phyloP scores from a whole-genome alignment of 2,797 vertebrate genomes.

The Epinephelus coioides region DNA sequence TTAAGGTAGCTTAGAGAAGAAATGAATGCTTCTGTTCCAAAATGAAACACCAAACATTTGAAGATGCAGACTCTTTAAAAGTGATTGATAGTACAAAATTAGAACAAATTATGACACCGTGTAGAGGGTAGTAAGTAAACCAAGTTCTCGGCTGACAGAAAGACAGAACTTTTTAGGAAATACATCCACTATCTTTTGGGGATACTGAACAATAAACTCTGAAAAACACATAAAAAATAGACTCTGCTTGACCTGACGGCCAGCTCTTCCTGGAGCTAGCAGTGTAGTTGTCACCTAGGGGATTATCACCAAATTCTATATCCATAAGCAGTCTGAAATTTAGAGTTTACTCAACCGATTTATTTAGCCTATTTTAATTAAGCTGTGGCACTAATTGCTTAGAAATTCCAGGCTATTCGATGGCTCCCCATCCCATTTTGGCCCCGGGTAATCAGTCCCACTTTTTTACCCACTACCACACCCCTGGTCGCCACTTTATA shows the following conservation, averaged over 20 bases:
- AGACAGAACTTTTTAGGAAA: neutral
- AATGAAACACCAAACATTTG: conserved; percentile 37
- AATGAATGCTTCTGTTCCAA: conserved; percentile 55
- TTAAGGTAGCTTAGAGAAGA: conserved; percentile 61
- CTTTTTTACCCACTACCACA: too few species aligned
- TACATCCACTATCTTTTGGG: neutral
- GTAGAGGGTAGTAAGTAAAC: neutral
- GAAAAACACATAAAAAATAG: neutral
- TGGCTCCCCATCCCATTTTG: too few species aligned
- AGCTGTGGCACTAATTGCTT: too few species aligned
- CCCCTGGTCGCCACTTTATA: too few species aligned
- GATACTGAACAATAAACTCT: neutral
- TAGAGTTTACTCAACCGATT: too few species aligned
- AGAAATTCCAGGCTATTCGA: too few species aligned
- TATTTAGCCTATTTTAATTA: too few species aligned
- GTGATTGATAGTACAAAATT: conserved; percentile 28
- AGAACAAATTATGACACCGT: conserved; percentile 27
- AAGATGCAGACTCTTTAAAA: conserved; percentile 35
- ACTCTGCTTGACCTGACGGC: neutral
- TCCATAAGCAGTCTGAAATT: too few species aligned
- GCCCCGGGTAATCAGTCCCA: too few species aligned
- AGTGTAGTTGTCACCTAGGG: neutral
- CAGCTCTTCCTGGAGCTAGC: neutral
- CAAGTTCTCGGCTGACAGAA: neutral
- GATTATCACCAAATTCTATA: too few species aligned